A percentile compares a stretch with the other conserved stretches of the same genome.
Evolutionary conservation across 2,888 invertebrate species (phyloP).

Genomic region (Platynereis dumerilii): DNA sequence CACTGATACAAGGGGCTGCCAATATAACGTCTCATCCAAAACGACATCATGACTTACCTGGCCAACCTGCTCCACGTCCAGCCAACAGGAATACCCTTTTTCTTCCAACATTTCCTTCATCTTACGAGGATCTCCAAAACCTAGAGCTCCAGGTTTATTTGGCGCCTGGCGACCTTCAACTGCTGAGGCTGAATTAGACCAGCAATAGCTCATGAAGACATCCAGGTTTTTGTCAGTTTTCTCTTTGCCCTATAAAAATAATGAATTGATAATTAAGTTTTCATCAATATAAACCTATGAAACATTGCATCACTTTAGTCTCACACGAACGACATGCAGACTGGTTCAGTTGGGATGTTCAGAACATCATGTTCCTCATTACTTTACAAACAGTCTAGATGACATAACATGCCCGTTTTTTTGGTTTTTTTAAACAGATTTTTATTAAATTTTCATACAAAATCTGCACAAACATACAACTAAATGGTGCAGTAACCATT

Average conservation of each 20-base stretch:
- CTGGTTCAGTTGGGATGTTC: no score
- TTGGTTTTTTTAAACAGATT: no score
- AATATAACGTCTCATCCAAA: no score
- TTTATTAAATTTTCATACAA: no score
- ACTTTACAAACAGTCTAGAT: no score
- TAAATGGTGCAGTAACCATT: no score
- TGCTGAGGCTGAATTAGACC: slow-evolving; percentile 57
- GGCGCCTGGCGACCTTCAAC: slow-evolving; percentile 45
- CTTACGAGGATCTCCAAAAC: slow-evolving; percentile 57
- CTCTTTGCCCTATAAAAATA: background rate
- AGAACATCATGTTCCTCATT: no score
- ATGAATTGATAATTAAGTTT: background rate
- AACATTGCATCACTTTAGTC: background rate
- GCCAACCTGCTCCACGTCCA: slow-evolving; percentile 58
- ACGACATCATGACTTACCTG: slow-evolving; percentile 43
- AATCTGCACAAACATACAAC: no score
- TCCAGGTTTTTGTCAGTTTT: slow-evolving; percentile 20
- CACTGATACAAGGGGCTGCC: no score
- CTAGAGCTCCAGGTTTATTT: slow-evolving; percentile 45
- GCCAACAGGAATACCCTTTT: slow-evolving; percentile 54
- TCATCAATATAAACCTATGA: background rate
- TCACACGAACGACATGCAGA: no score
- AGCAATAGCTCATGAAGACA: slow-evolving; percentile 59
- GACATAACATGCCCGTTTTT: no score
- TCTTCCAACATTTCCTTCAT: slow-evolving; percentile 51